phyloP scores from a whole-genome alignment of 2,888 invertebrate species.

The Rhabditophanes sp. region DNA sequence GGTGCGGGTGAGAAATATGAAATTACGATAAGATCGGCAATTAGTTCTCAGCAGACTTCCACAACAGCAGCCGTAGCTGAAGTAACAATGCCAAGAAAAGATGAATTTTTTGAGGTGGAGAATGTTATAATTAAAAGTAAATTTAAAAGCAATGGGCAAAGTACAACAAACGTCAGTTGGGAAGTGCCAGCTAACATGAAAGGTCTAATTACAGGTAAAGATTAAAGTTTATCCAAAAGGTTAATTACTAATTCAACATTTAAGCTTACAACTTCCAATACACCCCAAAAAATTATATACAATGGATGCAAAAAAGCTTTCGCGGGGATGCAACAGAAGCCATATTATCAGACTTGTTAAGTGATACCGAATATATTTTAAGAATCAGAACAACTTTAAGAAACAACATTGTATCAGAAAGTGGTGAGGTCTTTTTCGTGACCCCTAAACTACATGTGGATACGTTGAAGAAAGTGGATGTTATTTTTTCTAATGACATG shows the following conservation, averaged over 20 bases:
- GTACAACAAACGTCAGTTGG: constrained; percentile 39
- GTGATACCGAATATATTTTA: constrained; percentile 38
- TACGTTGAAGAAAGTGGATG: constrained; percentile 39
- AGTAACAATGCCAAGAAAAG: constrained; percentile 35
- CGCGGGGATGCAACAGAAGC: constrained; percentile 27
- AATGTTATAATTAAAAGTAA: constrained; percentile 36
- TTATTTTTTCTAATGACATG: constrained; percentile 40
- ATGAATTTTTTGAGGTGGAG: constrained; percentile 39
- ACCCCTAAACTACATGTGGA: constrained; percentile 17
- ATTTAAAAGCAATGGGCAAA: constrained; percentile 23
- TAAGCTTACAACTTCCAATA: constrained; percentile 37
- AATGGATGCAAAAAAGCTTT: constrained; percentile 31
- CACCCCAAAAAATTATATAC: constrained; percentile 13
- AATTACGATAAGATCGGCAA: constrained; percentile 35
- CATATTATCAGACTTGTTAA: constrained; percentile 26
- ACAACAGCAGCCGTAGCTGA: constrained; percentile 40
- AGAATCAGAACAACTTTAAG: constrained; percentile 28
- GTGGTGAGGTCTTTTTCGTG: constrained; percentile 30
- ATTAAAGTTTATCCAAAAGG: constrained; percentile 1
- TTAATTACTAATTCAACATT: constrained; percentile 6
- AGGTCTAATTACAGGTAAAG: constrained; percentile 16
- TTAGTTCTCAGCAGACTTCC: constrained; percentile 16
- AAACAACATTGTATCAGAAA: constrained; percentile 29
- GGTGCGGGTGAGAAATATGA: constrained; percentile 37
- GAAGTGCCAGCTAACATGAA: constrained; percentile 29